Evolutionary conservation across 1,140 invertebrate species (phyloP).

Genomic region (Holotrichia oblita): DNA sequence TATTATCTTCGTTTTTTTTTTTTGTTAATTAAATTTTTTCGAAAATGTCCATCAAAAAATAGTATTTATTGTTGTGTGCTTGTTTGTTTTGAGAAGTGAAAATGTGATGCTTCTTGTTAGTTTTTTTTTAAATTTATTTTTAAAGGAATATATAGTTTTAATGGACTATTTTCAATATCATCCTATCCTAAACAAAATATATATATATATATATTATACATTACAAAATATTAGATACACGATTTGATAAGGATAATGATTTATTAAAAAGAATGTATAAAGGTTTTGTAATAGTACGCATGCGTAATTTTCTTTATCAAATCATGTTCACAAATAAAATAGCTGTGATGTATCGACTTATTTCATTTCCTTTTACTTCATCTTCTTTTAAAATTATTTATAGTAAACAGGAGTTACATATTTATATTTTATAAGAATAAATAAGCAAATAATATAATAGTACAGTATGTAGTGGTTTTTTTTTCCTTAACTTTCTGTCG

Average conservation of each 20-base stretch:
- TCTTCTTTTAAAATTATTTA: background rate
- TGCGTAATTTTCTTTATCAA: constrained; percentile 8
- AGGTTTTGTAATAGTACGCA: background rate
- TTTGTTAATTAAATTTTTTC: background rate
- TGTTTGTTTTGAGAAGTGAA: background rate
- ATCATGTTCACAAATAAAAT: constrained; percentile 23
- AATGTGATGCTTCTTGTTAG: background rate
- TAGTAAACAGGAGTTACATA: background rate
- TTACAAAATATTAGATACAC: constrained; percentile 1
- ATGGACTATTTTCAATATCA: constrained; percentile 25
- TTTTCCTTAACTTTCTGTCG: background rate
- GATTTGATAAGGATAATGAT: constrained; percentile 21
- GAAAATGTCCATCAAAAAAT: constrained; percentile 20
- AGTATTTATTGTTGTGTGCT: background rate
- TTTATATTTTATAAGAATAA: constrained; percentile 31
- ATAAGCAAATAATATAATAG: constrained; percentile 37
- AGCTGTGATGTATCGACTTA: constrained; percentile 36
- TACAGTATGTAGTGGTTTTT: constrained; percentile 21
- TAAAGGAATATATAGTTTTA: background rate
- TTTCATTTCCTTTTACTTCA: no score
- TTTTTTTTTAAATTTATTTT: background rate
- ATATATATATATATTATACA: background rate
- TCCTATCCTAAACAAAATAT: constrained; percentile 24
- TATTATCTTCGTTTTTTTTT: constrained; percentile 22
- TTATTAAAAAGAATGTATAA: background rate